Conservation (phyloP, 2,797 vertebrate genomes). For the Garrulus glandarius region DNA sequence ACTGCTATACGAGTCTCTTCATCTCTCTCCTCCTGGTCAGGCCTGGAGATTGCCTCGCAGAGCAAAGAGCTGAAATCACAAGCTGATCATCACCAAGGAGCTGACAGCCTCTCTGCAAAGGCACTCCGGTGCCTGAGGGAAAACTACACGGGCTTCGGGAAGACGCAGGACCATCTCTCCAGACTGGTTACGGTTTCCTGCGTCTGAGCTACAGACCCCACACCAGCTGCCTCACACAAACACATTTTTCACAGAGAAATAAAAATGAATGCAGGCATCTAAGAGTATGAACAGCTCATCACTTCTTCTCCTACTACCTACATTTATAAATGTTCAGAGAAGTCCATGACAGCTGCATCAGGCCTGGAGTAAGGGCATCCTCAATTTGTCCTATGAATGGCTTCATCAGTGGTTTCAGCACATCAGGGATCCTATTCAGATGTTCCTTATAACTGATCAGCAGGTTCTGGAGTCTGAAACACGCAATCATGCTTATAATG, state of each 20-base stretch:
- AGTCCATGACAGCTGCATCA: constrained; percentile 80
- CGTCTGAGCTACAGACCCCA: too few species aligned
- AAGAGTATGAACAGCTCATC: not conserved
- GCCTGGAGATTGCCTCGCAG: too few species aligned
- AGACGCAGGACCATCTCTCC: too few species aligned
- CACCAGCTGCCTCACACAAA: not conserved
- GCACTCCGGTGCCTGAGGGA: too few species aligned
- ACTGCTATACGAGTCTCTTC: too few species aligned
- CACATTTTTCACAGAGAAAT: not conserved
- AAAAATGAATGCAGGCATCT: not conserved
- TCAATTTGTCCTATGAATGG: constrained; percentile 77
- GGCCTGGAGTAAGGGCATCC: constrained; percentile 74
- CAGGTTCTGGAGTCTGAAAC: constrained; percentile 76
- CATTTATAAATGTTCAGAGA: constrained; percentile 75
- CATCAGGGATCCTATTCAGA: constrained; percentile 65
- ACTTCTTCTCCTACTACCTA: constrained; percentile 38
- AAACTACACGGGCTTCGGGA: too few species aligned
- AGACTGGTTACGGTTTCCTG: too few species aligned
- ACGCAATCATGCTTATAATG: not conserved
- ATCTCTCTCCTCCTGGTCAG: too few species aligned
- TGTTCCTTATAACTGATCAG: constrained; percentile 68
- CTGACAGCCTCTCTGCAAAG: too few species aligned
- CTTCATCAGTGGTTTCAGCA: constrained; percentile 78
- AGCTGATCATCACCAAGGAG: too few species aligned
- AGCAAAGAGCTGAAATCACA: too few species aligned